Conservation (phyloP, 64 coral and sea anemone species). For the Exaiptasia diaphana region DNA sequence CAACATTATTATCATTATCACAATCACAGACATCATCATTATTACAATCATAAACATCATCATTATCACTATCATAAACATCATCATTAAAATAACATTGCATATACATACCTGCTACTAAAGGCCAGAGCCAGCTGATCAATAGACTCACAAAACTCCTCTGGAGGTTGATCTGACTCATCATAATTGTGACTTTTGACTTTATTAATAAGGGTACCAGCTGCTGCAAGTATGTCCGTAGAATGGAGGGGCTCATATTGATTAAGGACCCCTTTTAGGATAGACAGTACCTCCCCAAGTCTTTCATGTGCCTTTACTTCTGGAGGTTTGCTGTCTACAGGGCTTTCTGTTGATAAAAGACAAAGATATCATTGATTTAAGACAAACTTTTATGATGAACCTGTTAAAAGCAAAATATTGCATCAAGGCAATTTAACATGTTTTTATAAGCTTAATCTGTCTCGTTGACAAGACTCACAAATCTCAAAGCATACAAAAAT, state of each 20-base stretch:
- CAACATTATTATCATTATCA: too few relatives aligned
- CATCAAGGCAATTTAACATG: too few relatives aligned
- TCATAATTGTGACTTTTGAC: constrained; percentile 90
- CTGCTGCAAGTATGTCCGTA: constrained; percentile 78
- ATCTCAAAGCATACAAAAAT: too few relatives aligned
- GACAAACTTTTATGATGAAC: too few relatives aligned
- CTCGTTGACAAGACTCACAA: too few relatives aligned
- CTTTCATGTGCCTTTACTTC: constrained; percentile 84
- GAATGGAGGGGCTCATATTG: constrained; percentile 74
- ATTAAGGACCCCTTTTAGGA: constrained; percentile 81
- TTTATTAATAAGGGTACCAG: constrained; percentile 80
- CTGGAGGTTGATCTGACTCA: constrained; percentile 63
- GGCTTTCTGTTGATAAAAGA: constrained; percentile 46
- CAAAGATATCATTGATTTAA: too few relatives aligned
- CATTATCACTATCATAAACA: too few relatives aligned
- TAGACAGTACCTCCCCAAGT: constrained; percentile 75
- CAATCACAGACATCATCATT: too few relatives aligned
- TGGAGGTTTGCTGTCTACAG: constrained; percentile 48
- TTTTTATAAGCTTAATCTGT: too few relatives aligned
- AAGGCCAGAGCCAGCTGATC: constrained; percentile 84
- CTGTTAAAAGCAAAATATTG: too few relatives aligned
- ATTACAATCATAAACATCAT: too few relatives aligned
- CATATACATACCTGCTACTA: constrained; percentile 73
- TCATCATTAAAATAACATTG: too few relatives aligned
- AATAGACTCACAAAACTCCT: constrained; percentile 91